Conservation (phyloP, 2,888 invertebrate species). For the Trichopria drosophilae region DNA sequence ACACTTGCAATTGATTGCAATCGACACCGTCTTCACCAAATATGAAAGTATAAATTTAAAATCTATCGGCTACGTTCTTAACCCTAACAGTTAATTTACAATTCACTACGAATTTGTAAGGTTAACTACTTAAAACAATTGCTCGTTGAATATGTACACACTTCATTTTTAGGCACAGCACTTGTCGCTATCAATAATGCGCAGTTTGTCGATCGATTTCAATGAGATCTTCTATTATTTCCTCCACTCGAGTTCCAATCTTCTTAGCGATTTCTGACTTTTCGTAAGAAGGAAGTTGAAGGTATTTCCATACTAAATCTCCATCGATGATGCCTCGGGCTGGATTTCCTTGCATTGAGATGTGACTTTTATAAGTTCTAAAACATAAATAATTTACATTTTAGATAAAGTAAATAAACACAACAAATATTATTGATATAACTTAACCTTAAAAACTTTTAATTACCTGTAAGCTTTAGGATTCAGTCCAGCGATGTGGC, state of each 20-base stretch:
- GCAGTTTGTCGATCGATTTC: conserved; percentile 89
- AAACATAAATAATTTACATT: too few relatives aligned
- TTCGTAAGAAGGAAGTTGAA: conserved; percentile 78
- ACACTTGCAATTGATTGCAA: too few relatives aligned
- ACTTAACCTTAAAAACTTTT: too few relatives aligned
- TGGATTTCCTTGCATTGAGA: conserved; percentile 74
- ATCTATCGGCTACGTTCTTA: too few relatives aligned
- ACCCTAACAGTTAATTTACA: too few relatives aligned
- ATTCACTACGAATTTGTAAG: too few relatives aligned
- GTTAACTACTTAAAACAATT: too few relatives aligned
- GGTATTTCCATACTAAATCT: conserved; percentile 84
- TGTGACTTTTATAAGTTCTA: conserved; percentile 74
- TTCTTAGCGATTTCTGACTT: conserved; percentile 90
- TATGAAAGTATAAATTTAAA: too few relatives aligned
- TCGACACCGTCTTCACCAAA: too few relatives aligned
- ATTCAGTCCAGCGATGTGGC: conserved; percentile 90
- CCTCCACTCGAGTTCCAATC: conserved; percentile 92
- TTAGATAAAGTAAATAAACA: conserved; percentile 7
- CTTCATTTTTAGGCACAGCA: too few relatives aligned
- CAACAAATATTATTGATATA: conserved; percentile 8
- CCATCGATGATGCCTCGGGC: conserved; percentile 92
- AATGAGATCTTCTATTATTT: conserved; percentile 84
- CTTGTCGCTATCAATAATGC: too few relatives aligned
- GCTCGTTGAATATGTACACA: too few relatives aligned
- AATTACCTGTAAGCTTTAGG: conserved; percentile 81